Conservation (phyloP, 92 coral and sea anemone species). For the Actinostola sp. region DNA sequence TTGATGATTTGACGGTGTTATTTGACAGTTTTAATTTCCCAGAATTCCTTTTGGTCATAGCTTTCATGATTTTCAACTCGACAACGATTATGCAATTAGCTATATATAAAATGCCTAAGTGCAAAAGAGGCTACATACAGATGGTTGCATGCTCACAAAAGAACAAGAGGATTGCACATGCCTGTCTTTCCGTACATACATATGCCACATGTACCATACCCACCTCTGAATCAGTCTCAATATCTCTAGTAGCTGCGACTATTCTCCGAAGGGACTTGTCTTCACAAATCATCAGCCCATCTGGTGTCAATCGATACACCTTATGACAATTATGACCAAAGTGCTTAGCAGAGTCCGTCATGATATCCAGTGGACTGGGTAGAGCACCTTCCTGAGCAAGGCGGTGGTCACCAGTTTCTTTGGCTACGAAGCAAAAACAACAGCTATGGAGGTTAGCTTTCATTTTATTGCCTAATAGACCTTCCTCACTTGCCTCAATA, state of each 20-base stretch:
- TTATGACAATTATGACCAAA: conserved; percentile 75
- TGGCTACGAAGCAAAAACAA: conserved; percentile 46
- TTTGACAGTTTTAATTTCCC: too few relatives aligned
- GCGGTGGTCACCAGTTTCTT: conserved; percentile 84
- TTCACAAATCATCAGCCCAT: conserved; percentile 84
- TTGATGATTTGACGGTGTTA: too few relatives aligned
- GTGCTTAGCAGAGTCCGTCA: conserved; percentile 48
- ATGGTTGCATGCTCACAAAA: too few relatives aligned
- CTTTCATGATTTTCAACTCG: too few relatives aligned
- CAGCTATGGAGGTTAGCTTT: neutral
- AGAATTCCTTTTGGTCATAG: too few relatives aligned
- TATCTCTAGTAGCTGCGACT: conserved; percentile 72
- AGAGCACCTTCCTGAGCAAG: conserved; percentile 81
- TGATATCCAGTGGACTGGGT: conserved; percentile 81
- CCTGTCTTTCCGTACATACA: too few relatives aligned
- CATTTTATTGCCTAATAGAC: neutral
- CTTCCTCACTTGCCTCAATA: too few relatives aligned
- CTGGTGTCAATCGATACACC: conserved; percentile 77
- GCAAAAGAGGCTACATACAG: too few relatives aligned
- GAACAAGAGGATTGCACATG: too few relatives aligned
- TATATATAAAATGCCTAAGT: too few relatives aligned
- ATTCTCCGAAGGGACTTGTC: conserved; percentile 48
- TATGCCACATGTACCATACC: too few relatives aligned
- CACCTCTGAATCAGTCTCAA: conserved; percentile 63
- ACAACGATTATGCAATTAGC: too few relatives aligned